Percentiles rank a stretch among this genome's conserved stretches.
These are phyloP conservation scores for Lasiurus cinereus DNA, from an alignment of 2,113 vertebrate species.

Conservation along the genomic window DNA sequence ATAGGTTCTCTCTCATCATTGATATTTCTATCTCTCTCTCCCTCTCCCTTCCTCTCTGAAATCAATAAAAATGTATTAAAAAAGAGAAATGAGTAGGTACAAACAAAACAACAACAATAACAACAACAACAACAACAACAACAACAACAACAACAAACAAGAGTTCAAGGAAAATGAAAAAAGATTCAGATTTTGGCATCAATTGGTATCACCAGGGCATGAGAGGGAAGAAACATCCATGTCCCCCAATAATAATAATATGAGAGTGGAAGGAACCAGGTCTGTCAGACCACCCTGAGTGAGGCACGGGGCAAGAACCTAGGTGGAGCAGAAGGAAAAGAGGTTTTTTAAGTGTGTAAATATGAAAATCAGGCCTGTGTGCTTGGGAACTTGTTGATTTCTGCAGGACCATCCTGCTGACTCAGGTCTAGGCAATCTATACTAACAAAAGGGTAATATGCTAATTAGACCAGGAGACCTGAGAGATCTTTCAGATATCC, in stretches of 20 bases:
- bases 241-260: not conserved
- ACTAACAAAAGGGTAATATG: no score
- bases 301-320: not conserved
- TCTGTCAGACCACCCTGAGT: not conserved
- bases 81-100: not conserved
- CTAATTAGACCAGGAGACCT: no score
- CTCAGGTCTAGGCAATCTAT: not conserved
- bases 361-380: not conserved
- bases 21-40: no score
- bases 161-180: slow-evolving; percentile 9
- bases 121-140: not conserved
- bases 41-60: no score
- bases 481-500: no score
- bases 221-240: not conserved
- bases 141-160: not conserved
- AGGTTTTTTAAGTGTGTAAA: not conserved
- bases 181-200: not conserved
- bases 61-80: no score
- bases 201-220: not conserved
- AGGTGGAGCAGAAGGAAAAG: not conserved
- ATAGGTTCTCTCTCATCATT: no score
- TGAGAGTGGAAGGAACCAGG: not conserved
- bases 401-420: not conserved
- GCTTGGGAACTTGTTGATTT: slow-evolving; percentile 3
- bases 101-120: not conserved